Base-by-base conservation (phyloP, 2,113 vertebrate species). In the Potamarius usumacintae region DNA sequence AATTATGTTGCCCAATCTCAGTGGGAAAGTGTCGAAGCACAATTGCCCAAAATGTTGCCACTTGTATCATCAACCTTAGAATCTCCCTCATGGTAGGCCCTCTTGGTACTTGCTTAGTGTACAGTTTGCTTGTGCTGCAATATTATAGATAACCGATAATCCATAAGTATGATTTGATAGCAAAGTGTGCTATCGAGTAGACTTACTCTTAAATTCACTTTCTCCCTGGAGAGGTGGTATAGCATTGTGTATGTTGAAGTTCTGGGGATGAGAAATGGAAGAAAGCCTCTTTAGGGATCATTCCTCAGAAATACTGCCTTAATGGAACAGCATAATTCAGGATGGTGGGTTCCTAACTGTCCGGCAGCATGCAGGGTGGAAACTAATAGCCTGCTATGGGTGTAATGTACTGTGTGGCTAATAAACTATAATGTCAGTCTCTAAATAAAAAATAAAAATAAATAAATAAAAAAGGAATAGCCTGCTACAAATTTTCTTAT, bases 391-490 rank as follows among this genome's bases (percentile, higher is more conserved):
- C 82, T 89, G 90, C 89, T 85, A 86, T 86, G 84, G 85, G 88
- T 86, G 89, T 85, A 89, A 92, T 90, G 69, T 91, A 89, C 52
- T 88, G 79, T 90, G n/a, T 30, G 90, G 85, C 87, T 87, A 83
- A 85, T 91, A 90, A 92, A 92, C 86, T 65, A 83, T 90, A 93
- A 93, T 93, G 91, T 91, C 92, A 92, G 76, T 85, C 30, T 92
- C 69, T 91, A 91, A 93, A 92, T 92, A 92, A 92, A 93, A 86
- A 91, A 87, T 88, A 87, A 89, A 81, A 88, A 83, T 25, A n/a
- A n/a, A n/a, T n/a, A n/a, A n/a, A n/a, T n/a, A 9, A 25, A 9
- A 25, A 57, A 87, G 82, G 76, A 87, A 27, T 62, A 77, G 42
- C 42, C 69, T 88, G 50, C 84, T 57, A 10, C 53, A 22, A 25